Evolutionary conservation across 1,140 invertebrate species (phyloP), one percentile per base, ranked within the genome.

Genomic region (Zaprionus ghesquierei): DNA sequence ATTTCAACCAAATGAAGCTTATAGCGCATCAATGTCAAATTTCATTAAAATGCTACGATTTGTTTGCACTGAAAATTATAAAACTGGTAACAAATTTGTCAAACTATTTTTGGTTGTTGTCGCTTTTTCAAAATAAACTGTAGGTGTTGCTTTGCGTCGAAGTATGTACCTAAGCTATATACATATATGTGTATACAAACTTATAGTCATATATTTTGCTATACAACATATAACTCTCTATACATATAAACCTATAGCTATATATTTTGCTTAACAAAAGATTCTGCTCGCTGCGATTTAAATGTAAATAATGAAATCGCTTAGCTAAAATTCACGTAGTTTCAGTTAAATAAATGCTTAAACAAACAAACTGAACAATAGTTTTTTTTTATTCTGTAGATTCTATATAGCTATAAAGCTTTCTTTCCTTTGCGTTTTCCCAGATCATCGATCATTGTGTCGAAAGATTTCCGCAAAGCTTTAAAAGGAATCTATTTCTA

Each of bases 381-480:
- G 18, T 49, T 59, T 46, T 27, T 23, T 29, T 29, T 6, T 29
- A 0, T 29, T 8, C 1, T 29, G 9, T 29, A 2, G 27, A 29
- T n/a, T n/a, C n/a, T n/a, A n/a, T 29, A 27, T 27, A 27, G n/a
- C n/a, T 27, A 27, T 27, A 27, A 6, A 27, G 25, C 6, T 5
- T 27, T 27, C n/a, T n/a, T n/a, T n/a, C n/a, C n/a, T 27, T 0
- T 27, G 3, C 3, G 35, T 15, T 50, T 50, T 22, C 20, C 46
- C 25, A 18, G 41, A 18, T 44, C 18, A 53, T 23, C 5, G 3
- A 5, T 25, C 22, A 29, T 55, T 44, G 53, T 58, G 27, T n/a
- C n/a, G 13, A 5, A n/a, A 49, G n/a, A 33, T 66, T 66, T 66
- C 63, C 63, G 63, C n/a, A 49, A 46, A n/a, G 18, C 54, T 15